A percentile compares a stretch with the other conserved stretches of the same genome.
These are phyloP conservation scores for Sinosuthora webbiana DNA, from an alignment of 2,113 vertebrate species.

Conservation along the genomic window DNA sequence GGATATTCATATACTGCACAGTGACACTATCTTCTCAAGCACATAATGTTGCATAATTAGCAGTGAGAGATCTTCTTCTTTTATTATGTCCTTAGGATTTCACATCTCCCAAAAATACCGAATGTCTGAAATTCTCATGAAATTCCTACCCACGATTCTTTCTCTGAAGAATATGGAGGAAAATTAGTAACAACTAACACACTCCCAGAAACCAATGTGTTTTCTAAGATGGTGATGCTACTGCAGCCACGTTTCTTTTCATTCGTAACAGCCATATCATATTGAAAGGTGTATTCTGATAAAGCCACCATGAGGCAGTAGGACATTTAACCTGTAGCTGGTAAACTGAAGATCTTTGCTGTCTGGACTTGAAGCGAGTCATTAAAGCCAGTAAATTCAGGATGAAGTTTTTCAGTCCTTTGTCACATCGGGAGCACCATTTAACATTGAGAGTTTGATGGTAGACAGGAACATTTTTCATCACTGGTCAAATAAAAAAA, in stretches of 20 bases:
- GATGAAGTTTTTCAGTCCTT: background rate
- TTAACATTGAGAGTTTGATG: background rate
- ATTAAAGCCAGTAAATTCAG: background rate
- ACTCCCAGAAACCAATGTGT: background rate
- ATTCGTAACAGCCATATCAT: background rate
- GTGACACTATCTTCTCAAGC: background rate
- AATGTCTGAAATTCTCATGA: background rate
- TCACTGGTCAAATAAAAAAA: constrained; percentile 5
- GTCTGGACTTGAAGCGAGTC: background rate
- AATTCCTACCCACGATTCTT: background rate
- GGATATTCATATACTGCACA: background rate
- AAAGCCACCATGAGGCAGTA: background rate
- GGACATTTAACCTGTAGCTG: background rate
- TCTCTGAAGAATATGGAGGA: background rate
- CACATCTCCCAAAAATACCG: background rate
- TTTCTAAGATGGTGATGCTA: background rate
- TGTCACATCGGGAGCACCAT: background rate
- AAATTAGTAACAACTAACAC: background rate
- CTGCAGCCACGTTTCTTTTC: background rate
- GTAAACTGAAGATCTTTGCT: background rate
- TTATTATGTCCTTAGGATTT: background rate
- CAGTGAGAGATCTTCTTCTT: background rate
- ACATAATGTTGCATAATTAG: background rate
- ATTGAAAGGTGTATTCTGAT: background rate
- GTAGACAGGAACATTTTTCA: background rate